Evolutionary conservation across 2,113 vertebrate genomes (phyloP).

Genomic region (Etheostoma spectabile): DNA sequence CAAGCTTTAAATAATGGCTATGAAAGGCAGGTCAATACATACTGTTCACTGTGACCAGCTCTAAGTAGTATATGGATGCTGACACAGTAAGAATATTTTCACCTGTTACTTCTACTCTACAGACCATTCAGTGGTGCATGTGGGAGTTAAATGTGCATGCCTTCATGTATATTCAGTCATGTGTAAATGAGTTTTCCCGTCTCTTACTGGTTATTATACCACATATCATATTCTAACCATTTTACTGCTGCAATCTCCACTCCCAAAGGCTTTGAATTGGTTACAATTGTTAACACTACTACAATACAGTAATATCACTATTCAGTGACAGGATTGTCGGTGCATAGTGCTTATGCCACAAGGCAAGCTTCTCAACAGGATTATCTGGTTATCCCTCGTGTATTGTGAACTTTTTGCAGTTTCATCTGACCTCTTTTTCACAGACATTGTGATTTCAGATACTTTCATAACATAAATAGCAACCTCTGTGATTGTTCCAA

Average conservation of each 20-base stretch:
- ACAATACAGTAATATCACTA: constrained; percentile 26
- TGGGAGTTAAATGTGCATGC: not conserved
- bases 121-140: not conserved
- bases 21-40: not conserved
- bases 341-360: constrained; percentile 30
- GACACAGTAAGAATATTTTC: constrained; percentile 4
- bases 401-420: constrained; percentile 30
- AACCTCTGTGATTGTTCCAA: constrained; percentile 51
- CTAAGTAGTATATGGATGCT: not conserved
- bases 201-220: constrained; percentile 29
- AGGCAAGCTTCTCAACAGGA: constrained; percentile 35
- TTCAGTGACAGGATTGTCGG: constrained; percentile 35
- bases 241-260: constrained; percentile 13
- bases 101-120: constrained; percentile 2
- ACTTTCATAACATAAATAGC: constrained; percentile 56
- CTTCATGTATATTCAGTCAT: constrained; percentile 29
- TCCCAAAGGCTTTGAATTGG: constrained; percentile 49
- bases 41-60: not conserved
- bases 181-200: constrained; percentile 29
- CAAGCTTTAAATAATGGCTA: not conserved
- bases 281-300: constrained; percentile 45
- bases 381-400: constrained; percentile 48
- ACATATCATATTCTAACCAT: constrained; percentile 21
- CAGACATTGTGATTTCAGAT: constrained; percentile 33
- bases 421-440: constrained; percentile 41